phyloP scores from a whole-genome alignment of 2,888 invertebrate genomes.

The Falcaria lacertinaria region DNA sequence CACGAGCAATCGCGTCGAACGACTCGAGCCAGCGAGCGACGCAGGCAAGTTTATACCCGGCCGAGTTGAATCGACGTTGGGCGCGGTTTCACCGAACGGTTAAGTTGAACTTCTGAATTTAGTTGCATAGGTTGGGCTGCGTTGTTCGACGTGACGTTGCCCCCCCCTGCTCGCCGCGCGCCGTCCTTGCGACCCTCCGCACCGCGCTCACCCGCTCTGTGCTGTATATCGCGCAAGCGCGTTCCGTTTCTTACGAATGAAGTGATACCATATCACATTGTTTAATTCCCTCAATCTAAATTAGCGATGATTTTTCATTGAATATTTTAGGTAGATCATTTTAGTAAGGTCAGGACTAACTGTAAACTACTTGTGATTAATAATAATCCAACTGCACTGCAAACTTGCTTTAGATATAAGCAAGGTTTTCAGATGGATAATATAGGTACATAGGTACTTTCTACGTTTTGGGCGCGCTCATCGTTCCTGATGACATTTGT shows the following conservation, averaged over 20 bases:
- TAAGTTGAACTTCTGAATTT: slow-evolving; percentile 43
- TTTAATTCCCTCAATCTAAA: not conserved
- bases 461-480: slow-evolving; percentile 14
- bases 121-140: slow-evolving; percentile 56
- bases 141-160: slow-evolving; percentile 76
- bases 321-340: no score
- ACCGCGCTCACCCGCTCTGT: slow-evolving; percentile 43
- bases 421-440: no score
- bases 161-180: slow-evolving; percentile 57
- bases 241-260: slow-evolving; percentile 57
- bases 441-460: no score
- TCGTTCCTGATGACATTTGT: no score
- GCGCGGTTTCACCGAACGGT: slow-evolving; percentile 14
- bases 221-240: slow-evolving; percentile 64
- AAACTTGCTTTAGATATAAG: no score
- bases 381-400: no score
- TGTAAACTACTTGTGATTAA: no score
- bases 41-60: slow-evolving; percentile 64
- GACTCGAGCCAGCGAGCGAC: slow-evolving; percentile 70
- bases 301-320: no score
- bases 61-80: slow-evolving; percentile 26
- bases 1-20: slow-evolving; percentile 73
- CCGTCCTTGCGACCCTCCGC: slow-evolving; percentile 72
- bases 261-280: slow-evolving; percentile 49
- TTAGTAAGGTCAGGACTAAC: no score